Evolutionary conservation across 2,888 invertebrate species (phyloP).

Genomic region (Drosophila emarginata): DNA sequence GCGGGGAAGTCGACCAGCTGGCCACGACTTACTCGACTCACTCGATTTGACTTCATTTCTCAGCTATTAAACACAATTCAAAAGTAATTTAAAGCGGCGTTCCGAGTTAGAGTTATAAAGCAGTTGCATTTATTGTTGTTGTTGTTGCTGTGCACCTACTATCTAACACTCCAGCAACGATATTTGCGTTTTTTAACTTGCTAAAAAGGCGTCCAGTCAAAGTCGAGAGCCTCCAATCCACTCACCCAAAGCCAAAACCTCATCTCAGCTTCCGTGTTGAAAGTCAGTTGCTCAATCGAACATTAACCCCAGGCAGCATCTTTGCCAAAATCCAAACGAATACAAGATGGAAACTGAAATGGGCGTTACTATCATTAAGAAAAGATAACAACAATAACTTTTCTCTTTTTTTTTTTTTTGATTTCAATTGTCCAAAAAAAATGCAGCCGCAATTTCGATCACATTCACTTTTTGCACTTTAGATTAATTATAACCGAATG

Average conservation of each 20-base stretch:
- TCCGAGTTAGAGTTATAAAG: constrained; percentile 21
- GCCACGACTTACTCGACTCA: constrained; percentile 34
- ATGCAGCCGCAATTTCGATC: constrained; percentile 15
- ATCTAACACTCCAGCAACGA: constrained; percentile 29
- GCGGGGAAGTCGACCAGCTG: constrained; percentile 34
- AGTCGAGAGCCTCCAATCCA: constrained; percentile 15
- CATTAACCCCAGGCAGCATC: constrained; percentile 57
- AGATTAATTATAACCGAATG: constrained; percentile 63
- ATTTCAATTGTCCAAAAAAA: constrained; percentile 61
- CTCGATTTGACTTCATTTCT: constrained; percentile 68
- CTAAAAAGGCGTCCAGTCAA: constrained; percentile 28
- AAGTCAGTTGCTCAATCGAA: constrained; percentile 75
- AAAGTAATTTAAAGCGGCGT: constrained; percentile 68
- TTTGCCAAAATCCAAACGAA: constrained; percentile 30
- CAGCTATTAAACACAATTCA: constrained; percentile 75
- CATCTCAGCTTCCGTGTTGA: constrained; percentile 67
- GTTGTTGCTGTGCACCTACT: constrained; percentile 55
- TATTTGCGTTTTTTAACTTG: constrained; percentile 42
- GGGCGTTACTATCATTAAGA: constrained; percentile 73
- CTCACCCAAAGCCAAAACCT: constrained; percentile 23
- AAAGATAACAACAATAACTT: constrained; percentile 66
- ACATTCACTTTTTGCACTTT: constrained; percentile 69
- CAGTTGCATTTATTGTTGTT: neutral
- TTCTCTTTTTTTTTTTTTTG: constrained; percentile 27
- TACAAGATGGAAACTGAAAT: constrained; percentile 31